These are phyloP conservation scores for Tachyglossus aculeatus DNA, from an alignment of 2,797 vertebrate species.

Conservation along the genomic window DNA sequence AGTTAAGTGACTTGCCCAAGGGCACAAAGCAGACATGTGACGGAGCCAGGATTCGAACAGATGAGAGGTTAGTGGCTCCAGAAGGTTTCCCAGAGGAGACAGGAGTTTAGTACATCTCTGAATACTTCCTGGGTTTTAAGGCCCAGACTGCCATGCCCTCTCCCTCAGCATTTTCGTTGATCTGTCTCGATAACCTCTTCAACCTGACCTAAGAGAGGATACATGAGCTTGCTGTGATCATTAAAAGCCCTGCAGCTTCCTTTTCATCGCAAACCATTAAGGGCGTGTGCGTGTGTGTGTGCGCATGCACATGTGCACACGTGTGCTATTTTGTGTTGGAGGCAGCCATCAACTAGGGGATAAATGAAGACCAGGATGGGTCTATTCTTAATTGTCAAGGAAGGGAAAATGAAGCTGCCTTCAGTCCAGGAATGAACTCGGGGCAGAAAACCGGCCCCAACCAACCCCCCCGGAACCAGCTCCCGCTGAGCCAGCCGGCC, in stretches of 20 bases:
- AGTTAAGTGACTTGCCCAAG: too few relatives aligned
- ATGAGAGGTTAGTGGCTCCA: too few relatives aligned
- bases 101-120: too few relatives aligned
- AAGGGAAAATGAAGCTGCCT: too few relatives aligned
- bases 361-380: not conserved
- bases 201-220: not conserved
- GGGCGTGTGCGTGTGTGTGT: not conserved
- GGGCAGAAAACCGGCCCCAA: not conserved
- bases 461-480: not conserved
- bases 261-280: not conserved
- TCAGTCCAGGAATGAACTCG: not conserved
- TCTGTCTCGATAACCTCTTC: not conserved
- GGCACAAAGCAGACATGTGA: too few relatives aligned
- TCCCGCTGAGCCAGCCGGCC: rapidly evolving
- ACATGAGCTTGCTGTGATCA: not conserved
- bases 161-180: not conserved
- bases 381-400: too few relatives aligned
- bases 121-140: not conserved
- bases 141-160: not conserved
- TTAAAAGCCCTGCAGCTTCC: not conserved
- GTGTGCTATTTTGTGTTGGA: not conserved
- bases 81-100: too few relatives aligned
- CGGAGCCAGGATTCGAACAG: too few relatives aligned
- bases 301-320: not conserved
- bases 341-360: not conserved